Conservation (phyloP, 2,113 vertebrate genomes). For the Regulus satrapa region DNA sequence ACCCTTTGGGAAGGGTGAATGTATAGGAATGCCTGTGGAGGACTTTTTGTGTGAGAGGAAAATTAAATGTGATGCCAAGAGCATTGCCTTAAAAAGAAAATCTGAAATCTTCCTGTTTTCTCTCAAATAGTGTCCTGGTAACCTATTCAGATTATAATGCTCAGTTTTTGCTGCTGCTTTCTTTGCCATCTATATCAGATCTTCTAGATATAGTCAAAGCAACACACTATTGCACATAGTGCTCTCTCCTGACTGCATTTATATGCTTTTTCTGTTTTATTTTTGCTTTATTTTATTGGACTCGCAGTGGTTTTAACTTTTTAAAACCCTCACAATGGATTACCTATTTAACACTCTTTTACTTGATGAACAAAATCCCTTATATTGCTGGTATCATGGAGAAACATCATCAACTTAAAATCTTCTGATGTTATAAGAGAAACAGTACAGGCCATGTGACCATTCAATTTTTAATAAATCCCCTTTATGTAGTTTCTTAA, state of each 20-base stretch:
- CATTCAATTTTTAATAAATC: neutral
- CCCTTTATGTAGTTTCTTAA: neutral
- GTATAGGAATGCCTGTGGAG: neutral
- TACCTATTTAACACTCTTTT: neutral
- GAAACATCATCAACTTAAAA: neutral
- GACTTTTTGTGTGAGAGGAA: neutral
- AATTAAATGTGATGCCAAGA: neutral
- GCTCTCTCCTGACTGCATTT: neutral
- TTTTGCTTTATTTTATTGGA: neutral
- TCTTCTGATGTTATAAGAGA: neutral
- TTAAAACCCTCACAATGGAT: neutral
- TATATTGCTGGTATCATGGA: neutral
- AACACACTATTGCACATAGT: neutral
- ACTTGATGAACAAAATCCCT: neutral
- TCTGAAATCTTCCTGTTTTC: neutral
- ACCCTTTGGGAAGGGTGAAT: neutral
- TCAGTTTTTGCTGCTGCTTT: neutral
- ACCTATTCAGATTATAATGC: neutral
- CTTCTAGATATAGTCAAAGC: neutral
- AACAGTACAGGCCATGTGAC: neutral
- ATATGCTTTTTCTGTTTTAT: neutral
- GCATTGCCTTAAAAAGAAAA: neutral
- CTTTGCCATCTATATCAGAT: neutral
- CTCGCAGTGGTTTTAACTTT: neutral
- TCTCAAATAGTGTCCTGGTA: neutral